Base-by-base conservation (phyloP, 2,797 vertebrate genomes). In the Argentina silus region DNA sequence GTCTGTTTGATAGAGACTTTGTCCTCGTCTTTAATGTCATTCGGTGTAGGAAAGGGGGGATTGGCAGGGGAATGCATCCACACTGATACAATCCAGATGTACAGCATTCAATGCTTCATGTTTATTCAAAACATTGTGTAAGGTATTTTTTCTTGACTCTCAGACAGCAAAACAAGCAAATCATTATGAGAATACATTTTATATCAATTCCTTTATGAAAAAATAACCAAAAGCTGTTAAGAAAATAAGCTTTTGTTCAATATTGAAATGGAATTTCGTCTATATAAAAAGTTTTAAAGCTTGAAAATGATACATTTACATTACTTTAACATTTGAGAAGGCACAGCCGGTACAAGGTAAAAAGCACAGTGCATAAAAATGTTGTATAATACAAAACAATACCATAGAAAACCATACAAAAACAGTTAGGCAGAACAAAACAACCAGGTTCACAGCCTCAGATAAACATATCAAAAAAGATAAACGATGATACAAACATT, bases 291-390 rank as follows among this genome's bases (percentile, higher is more conserved):
- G 81, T 90, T 36, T 87, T 94, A 93, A 94, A 95, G 93, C 93
- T 93, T 92, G 90, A 93, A 94, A 94, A 94, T 92, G 93, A 95
- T 92, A 93, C 93, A 95, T 96, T 95, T 96, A 95, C 93, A 94
- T 91, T 94, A 92, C 90, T 88, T 76, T 93, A 94, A 95, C 93
- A 93, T 90, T 92, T 93, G 93, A 90, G 86, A 97, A 99, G 96
- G 96, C 96, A 98, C 96, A 94, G 95, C 95, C 93, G 95, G 95
- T 94, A 95, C 93, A 93, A 92, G 90, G 87, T 87, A 92, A 89
- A 82, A 95, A 94, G 93, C 94, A 93, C 88, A 94, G 93, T 93
- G 94, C 93, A 93, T 94, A 94, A 89, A 67, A 92, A 94, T 74
- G 90, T 90, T 90, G 76, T 83, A 84, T 78, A 84, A 77, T 83